Evolutionary conservation across 1,140 invertebrate genomes (phyloP).

Genomic region (Drosophila sucinea): DNA sequence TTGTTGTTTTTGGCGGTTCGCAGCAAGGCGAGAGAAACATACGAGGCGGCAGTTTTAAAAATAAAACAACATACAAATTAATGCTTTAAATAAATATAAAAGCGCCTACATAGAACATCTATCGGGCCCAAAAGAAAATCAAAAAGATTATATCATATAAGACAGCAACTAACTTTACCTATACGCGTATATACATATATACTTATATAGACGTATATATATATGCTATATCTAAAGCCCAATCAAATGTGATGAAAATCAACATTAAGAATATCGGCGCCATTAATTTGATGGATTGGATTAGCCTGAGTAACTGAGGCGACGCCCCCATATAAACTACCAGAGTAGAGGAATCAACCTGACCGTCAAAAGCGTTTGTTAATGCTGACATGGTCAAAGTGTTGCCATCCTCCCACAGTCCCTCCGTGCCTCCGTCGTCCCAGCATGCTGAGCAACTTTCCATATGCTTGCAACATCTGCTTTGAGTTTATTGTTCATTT

Average conservation of each 20-base stretch:
- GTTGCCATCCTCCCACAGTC: neutral
- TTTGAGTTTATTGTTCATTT: slow-evolving; percentile 55
- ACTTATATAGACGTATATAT: neutral
- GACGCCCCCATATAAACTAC: slow-evolving; percentile 26
- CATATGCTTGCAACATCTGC: slow-evolving; percentile 51
- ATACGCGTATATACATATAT: neutral
- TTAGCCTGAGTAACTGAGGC: slow-evolving; percentile 20
- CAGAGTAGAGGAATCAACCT: neutral
- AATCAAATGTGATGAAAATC: slow-evolving; percentile 3
- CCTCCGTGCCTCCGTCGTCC: neutral
- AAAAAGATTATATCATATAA: slow-evolving; percentile 21
- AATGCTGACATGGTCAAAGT: slow-evolving; percentile 20
- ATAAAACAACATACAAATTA: slow-evolving; percentile 73
- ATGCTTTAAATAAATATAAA: slow-evolving; percentile 76
- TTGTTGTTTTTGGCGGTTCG: slow-evolving; percentile 2
- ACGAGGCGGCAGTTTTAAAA: slow-evolving; percentile 55
- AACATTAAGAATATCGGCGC: slow-evolving; percentile 8
- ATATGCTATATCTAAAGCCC: slow-evolving; percentile 6
- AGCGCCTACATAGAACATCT: slow-evolving; percentile 35
- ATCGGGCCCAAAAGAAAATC: slow-evolving; percentile 25
- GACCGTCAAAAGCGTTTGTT: slow-evolving; percentile 26
- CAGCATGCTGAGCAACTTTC: slow-evolving; percentile 12
- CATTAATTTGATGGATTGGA: slow-evolving; percentile 50
- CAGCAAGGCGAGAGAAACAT: slow-evolving; percentile 17
- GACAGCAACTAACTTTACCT: slow-evolving; percentile 6